Conservation (phyloP, 1,140 invertebrate genomes). For the Mamestra configurata region DNA sequence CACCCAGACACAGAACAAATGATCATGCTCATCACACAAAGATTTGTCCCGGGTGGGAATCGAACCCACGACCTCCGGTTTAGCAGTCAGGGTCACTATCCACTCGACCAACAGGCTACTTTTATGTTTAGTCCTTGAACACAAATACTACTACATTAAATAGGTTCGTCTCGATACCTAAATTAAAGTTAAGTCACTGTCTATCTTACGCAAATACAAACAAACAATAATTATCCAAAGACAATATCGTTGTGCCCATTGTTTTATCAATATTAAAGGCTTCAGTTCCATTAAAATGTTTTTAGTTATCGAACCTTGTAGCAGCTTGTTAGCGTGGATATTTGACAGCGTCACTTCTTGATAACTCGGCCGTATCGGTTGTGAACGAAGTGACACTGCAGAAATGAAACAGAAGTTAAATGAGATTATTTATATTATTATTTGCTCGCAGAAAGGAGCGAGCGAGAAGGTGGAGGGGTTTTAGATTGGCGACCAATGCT, state of each 20-base stretch:
- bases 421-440: neutral
- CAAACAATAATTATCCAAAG: conserved; percentile 3
- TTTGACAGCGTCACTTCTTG: conserved; percentile 40
- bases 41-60: too few relatives aligned
- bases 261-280: conserved; percentile 23
- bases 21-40: too few relatives aligned
- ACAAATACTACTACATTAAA: neutral
- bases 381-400: neutral
- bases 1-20: too few relatives aligned
- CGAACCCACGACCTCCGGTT: too few relatives aligned
- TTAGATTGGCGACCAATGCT: too few relatives aligned
- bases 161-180: too few relatives aligned
- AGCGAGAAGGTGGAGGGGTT: too few relatives aligned
- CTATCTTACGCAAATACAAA: neutral
- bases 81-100: too few relatives aligned
- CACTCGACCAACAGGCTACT: too few relatives aligned
- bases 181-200: neutral
- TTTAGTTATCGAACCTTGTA: conserved; percentile 28
- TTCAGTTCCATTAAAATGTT: conserved; percentile 36
- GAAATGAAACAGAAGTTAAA: neutral
- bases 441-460: too few relatives aligned
- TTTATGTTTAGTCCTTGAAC: too few relatives aligned
- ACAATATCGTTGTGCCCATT: neutral
- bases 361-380: conserved; percentile 31
- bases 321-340: conserved; percentile 23